Evolutionary conservation across 1,140 invertebrate genomes (phyloP).

Genomic region (Sinella curviseta): DNA sequence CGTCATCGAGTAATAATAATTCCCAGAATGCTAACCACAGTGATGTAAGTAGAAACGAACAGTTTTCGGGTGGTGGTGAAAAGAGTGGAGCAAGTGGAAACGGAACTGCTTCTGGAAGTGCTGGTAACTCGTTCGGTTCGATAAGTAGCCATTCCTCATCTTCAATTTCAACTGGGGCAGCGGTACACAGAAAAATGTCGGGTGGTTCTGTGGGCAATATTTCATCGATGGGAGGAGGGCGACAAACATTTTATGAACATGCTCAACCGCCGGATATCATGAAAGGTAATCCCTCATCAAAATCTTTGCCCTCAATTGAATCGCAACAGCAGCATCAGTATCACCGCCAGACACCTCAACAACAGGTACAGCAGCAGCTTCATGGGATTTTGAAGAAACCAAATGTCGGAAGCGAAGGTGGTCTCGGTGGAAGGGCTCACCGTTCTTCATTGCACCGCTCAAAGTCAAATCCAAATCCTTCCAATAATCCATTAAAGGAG

Average conservation of each 20-base stretch:
- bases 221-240: background rate
- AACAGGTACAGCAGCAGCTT: background rate
- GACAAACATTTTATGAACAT: background rate
- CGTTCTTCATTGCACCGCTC: background rate
- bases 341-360: background rate
- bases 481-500: conserved; percentile 31
- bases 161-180: background rate
- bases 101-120: no score
- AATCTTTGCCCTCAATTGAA: background rate
- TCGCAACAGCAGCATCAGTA: background rate
- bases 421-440: background rate
- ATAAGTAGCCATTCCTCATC: no score
- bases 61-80: background rate
- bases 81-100: background rate
- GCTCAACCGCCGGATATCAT: background rate
- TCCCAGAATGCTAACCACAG: background rate
- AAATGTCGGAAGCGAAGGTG: background rate
- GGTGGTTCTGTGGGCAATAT: background rate
- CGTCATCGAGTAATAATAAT: background rate
- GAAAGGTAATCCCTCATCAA: background rate
- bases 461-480: conserved; percentile 1
- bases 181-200: background rate
- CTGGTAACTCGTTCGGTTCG: background rate
- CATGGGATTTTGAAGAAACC: conserved; percentile 14
- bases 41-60: background rate